A percentile compares a stretch with the other conserved stretches of the same genome.
These are phyloP conservation scores for Myotis pilosus DNA, from an alignment of 2,797 vertebrate genomes.

Conservation along the genomic window DNA sequence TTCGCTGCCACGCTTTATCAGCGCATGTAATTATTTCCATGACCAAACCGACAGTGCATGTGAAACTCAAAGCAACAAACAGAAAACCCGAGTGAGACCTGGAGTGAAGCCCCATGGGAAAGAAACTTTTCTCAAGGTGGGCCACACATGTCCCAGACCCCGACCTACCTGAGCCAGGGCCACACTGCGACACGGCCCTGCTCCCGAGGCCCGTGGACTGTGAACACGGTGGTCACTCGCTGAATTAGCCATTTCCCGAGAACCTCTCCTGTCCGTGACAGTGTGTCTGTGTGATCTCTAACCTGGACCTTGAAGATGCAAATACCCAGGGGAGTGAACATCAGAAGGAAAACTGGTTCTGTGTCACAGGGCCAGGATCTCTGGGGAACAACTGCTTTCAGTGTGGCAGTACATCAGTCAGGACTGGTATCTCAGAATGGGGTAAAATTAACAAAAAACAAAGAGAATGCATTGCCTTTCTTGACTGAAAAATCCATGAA, in stretches of 20 bases:
- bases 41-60: not conserved
- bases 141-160: not conserved
- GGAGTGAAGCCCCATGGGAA: not conserved
- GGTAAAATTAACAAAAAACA: not conserved
- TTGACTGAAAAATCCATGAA: not conserved
- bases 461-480: not conserved
- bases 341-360: not conserved
- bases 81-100: not conserved
- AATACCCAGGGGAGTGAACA: not conserved
- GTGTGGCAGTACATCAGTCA: not conserved
- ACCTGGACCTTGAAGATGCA: not conserved
- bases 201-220: rapidly evolving
- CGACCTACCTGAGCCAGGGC: rapidly evolving
- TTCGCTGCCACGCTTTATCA: slow-evolving; percentile 36
- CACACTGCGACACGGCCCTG: rapidly evolving
- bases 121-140: not conserved
- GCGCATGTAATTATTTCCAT: slow-evolving; percentile 30
- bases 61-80: not conserved
- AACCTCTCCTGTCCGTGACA: not conserved
- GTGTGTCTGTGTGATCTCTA: not conserved
- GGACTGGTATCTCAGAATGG: not conserved
- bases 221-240: not conserved
- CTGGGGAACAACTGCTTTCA: not conserved
- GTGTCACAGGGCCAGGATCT: not conserved
- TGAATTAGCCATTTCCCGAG: not conserved